These are phyloP conservation scores for Pseudonaja textilis DNA, from an alignment of 2,113 vertebrate species.

Conservation along the genomic window DNA sequence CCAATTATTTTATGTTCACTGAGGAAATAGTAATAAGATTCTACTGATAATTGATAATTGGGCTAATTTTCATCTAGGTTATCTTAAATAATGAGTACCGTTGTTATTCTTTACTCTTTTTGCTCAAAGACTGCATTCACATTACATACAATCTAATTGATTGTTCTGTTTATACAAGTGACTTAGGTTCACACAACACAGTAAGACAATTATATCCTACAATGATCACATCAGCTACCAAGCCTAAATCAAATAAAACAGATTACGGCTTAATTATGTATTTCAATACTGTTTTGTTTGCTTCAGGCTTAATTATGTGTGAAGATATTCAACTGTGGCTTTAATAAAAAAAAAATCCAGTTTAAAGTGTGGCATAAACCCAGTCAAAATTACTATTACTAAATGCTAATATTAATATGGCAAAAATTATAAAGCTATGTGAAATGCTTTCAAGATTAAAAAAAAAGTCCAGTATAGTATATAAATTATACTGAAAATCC, in stretches of 20 bases:
- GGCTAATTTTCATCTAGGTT: neutral
- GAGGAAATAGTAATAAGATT: neutral
- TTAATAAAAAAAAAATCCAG: neutral
- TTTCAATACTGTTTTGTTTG: neutral
- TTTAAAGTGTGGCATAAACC: neutral
- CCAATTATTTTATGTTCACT: neutral
- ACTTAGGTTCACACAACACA: neutral
- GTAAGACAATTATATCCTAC: neutral
- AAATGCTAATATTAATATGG: neutral
- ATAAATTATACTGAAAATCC: neutral
- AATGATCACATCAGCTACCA: neutral
- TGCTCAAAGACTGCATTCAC: neutral
- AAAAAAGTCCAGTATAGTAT: neutral
- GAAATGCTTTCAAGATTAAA: neutral
- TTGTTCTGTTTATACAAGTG: neutral
- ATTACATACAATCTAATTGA: neutral
- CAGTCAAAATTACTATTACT: neutral
- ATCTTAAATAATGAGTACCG: neutral
- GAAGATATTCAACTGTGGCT: neutral
- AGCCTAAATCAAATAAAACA: neutral
- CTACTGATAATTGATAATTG: neutral
- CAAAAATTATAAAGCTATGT: neutral
- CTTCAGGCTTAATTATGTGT: neutral
- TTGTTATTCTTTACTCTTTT: neutral
- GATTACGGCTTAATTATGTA: neutral